Conservation (phyloP, 2,888 invertebrate genomes). For the Oligia latruncula region DNA sequence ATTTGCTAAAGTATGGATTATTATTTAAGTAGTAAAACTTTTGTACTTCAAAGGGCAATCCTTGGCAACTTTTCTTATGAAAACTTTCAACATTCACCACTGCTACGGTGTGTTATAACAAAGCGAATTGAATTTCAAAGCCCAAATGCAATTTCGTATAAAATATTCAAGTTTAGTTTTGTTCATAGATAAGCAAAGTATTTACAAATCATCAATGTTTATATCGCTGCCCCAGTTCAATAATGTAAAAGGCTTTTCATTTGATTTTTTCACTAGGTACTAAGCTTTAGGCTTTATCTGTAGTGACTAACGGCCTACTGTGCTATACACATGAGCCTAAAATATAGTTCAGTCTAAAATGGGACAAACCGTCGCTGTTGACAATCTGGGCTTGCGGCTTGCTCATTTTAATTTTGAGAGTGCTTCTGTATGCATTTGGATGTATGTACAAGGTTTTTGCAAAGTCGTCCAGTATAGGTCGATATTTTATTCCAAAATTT, state of each 20-base stretch:
- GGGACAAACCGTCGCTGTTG: conserved; percentile 31
- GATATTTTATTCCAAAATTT: background rate
- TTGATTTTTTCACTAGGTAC: conserved; percentile 10
- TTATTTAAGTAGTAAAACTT: background rate
- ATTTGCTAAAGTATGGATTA: background rate
- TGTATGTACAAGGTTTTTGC: background rate
- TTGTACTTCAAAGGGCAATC: background rate
- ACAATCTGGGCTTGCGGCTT: conserved; percentile 38
- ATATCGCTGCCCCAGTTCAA: conserved; percentile 19
- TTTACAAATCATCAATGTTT: conserved; percentile 28
- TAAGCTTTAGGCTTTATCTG: conserved; percentile 31
- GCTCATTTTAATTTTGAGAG: conserved; percentile 47
- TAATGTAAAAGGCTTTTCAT: conserved; percentile 30
- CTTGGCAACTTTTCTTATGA: background rate
- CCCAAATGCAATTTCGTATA: background rate
- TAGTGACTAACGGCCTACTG: conserved; percentile 18
- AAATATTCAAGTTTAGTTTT: conserved; percentile 6
- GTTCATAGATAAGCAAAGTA: conserved; percentile 3
- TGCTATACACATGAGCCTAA: conserved; percentile 19
- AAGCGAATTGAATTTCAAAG: background rate
- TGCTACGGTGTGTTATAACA: background rate
- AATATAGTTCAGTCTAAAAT: conserved; percentile 40
- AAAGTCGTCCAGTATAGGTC: background rate
- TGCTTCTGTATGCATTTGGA: conserved; percentile 26
- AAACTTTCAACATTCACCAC: background rate